Percentiles rank a stretch among this genome's conserved stretches.
These are phyloP conservation scores for Drosophila anomelani DNA, from an alignment of 2,888 invertebrate genomes.

Conservation along the genomic window DNA sequence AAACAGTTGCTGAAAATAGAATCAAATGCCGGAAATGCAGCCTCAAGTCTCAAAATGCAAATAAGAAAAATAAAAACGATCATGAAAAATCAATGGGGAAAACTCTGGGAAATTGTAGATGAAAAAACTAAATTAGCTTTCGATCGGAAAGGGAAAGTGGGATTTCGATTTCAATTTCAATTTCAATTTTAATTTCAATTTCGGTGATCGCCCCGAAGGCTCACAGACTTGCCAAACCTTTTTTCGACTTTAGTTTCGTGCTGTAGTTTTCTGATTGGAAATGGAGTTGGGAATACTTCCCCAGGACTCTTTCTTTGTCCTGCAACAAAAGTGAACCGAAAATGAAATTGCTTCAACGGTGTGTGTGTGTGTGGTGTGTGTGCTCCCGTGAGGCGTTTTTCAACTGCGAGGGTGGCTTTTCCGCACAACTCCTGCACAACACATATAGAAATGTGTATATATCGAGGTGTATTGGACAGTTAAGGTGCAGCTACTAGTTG, in stretches of 20 bases:
- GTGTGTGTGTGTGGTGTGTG: conserved; percentile 1
- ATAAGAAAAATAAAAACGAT: background rate
- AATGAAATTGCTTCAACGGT: conserved; percentile 34
- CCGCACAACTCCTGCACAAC: background rate
- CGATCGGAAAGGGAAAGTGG: background rate
- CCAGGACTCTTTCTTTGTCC: conserved; percentile 18
- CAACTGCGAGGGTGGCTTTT: conserved; percentile 53
- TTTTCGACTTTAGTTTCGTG: background rate
- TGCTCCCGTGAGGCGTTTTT: conserved; percentile 33
- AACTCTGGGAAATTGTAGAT: background rate
- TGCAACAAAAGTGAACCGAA: conserved; percentile 30
- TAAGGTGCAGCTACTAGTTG: background rate
- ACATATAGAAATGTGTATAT: conserved; percentile 11
- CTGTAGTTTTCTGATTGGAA: conserved; percentile 23
- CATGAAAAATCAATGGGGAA: background rate
- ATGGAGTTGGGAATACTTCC: conserved; percentile 5
- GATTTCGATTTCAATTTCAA: conserved; percentile 6
- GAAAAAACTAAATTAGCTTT: background rate
- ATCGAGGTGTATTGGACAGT: conserved; percentile 11
- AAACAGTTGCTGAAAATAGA: conserved; percentile 42
- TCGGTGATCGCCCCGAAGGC: conserved; percentile 13
- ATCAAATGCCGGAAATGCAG: conserved; percentile 42
- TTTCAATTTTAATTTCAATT: conserved; percentile 12
- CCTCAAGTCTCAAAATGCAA: conserved; percentile 9
- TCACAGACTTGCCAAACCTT: conserved; percentile 10